phyloP scores from a whole-genome alignment of 2,113 vertebrate species.

The Hippocampus zosterae region DNA sequence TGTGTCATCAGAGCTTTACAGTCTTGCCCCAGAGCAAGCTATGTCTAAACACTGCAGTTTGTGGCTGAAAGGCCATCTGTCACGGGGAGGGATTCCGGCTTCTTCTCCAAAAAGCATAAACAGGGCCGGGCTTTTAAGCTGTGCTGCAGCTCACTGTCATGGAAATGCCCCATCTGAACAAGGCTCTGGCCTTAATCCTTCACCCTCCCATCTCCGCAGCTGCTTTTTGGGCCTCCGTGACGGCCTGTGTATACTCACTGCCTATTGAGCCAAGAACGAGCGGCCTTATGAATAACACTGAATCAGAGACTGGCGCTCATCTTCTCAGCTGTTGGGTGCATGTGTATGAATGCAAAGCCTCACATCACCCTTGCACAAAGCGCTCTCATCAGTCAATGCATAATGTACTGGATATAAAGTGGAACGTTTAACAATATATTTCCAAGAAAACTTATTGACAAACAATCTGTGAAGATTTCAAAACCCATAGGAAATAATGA shows the following conservation, averaged over 20 bases:
- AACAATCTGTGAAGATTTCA: neutral
- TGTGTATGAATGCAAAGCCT: constrained; percentile 39
- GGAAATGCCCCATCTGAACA: constrained; percentile 74
- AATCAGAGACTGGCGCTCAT: constrained; percentile 41
- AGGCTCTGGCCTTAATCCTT: constrained; percentile 64
- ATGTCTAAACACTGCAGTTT: constrained; percentile 74
- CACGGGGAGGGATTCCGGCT: constrained; percentile 68
- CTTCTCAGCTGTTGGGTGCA: constrained; percentile 43
- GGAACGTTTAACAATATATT: neutral
- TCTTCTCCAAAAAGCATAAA: constrained; percentile 74
- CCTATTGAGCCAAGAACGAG: constrained; percentile 42
- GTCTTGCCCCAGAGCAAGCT: constrained; percentile 68
- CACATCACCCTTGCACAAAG: constrained; percentile 23
- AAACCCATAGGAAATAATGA: neutral
- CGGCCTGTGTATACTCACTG: constrained; percentile 43
- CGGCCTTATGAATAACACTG: constrained; percentile 56
- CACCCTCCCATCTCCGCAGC: constrained; percentile 65
- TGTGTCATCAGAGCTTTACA: constrained; percentile 71
- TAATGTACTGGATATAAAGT: neutral
- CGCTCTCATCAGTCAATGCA: neutral
- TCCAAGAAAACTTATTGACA: neutral
- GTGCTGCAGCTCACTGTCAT: constrained; percentile 69
- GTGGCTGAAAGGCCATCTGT: constrained; percentile 76
- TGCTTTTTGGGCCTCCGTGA: constrained; percentile 63
- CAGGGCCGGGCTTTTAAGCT: constrained; percentile 70